Evolutionary conservation across 2,888 invertebrate species (phyloP).

Genomic region (Diaperis boleti): DNA sequence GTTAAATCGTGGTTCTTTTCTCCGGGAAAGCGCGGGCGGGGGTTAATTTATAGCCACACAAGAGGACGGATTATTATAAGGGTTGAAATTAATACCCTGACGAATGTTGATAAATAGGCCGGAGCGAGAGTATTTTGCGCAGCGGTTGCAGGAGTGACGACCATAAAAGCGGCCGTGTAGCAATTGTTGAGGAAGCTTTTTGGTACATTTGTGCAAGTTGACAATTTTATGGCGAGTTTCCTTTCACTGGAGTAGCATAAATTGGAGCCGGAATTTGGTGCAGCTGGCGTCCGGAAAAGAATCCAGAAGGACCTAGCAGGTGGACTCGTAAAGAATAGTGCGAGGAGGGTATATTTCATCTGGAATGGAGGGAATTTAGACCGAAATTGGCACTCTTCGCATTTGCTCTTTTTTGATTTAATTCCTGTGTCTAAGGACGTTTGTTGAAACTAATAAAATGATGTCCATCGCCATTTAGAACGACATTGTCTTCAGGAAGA

Average conservation of each 20-base stretch:
- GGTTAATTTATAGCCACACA: slow-evolving; percentile 28
- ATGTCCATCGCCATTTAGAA: no score
- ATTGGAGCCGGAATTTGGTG: slow-evolving; percentile 41
- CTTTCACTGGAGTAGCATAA: slow-evolving; percentile 43
- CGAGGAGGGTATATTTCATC: slow-evolving; percentile 20
- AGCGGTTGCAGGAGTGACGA: slow-evolving; percentile 10
- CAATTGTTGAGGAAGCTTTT: slow-evolving; percentile 45
- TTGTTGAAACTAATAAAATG: no score
- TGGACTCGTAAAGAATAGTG: slow-evolving; percentile 38
- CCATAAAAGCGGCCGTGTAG: slow-evolving; percentile 39
- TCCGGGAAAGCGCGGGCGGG: not conserved
- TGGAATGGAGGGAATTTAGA: slow-evolving; percentile 1
- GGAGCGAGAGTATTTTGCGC: slow-evolving; percentile 15
- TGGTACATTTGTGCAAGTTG: slow-evolving; percentile 48
- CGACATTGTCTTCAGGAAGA: no score
- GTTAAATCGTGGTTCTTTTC: slow-evolving; percentile 32
- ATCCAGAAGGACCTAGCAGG: slow-evolving; percentile 40
- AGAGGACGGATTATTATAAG: slow-evolving; percentile 28
- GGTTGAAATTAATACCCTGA: slow-evolving; percentile 29
- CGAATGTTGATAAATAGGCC: slow-evolving; percentile 18
- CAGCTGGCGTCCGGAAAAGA: slow-evolving; percentile 44
- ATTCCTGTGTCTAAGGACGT: no score
- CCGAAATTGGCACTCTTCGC: slow-evolving; percentile 22
- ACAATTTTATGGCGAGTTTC: slow-evolving; percentile 49
- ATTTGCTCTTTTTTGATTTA: slow-evolving; percentile 8